Base-by-base conservation (phyloP, 2,113 vertebrate species). In the Collichthys lucidus region DNA sequence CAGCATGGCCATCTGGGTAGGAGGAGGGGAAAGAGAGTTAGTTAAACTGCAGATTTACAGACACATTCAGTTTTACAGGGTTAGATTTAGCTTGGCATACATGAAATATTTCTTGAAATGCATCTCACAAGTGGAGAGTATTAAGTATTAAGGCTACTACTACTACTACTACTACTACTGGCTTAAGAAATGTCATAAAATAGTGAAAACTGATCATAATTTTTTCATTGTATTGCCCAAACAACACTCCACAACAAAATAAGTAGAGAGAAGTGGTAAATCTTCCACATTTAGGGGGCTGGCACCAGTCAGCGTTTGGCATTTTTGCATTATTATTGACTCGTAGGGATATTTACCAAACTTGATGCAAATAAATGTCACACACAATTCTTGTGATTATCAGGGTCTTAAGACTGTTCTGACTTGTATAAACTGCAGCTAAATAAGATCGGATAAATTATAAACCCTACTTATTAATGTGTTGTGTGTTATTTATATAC, bases 1-100 rank as follows among this genome's bases (percentile, higher is more conserved):
- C 94, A 99, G 95, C 98, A 99, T 99, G 72, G 97, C 97, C 97
- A 99, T 99, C 98, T 99, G 87, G 46, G 56, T 22, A 60, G 24
- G 72, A 82, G 50, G 77, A 67, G 62, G 31, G 78, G 24, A 85
- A 29, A 79, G 31, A 80, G 66, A 82, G 35, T 49, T 44, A 60
- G 57, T 56, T 11, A 2, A 29, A 66, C 24, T 26, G 24, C 16
- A 1, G 17, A 61, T 66, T 29, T n/a, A 59, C 29, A 16, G 14
- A n/a, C 12, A 19, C 11, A 29, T 62, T 40, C 22, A 20, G 11
- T 35, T n/a, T 40, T 1, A n/a, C 5, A 72, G 14, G 31, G 11
- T 76, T 31, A 52, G 55, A 73, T 62, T 53, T 40, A 57, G 4
- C 11, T 46, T 64, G 35, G 59, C n/a, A 60, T 2, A 15, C 12